A percentile compares a stretch with the other conserved stretches of the same genome.
Evolutionary conservation across 2,888 invertebrate genomes (phyloP).

Genomic region (Eupithecia tripunctaria): DNA sequence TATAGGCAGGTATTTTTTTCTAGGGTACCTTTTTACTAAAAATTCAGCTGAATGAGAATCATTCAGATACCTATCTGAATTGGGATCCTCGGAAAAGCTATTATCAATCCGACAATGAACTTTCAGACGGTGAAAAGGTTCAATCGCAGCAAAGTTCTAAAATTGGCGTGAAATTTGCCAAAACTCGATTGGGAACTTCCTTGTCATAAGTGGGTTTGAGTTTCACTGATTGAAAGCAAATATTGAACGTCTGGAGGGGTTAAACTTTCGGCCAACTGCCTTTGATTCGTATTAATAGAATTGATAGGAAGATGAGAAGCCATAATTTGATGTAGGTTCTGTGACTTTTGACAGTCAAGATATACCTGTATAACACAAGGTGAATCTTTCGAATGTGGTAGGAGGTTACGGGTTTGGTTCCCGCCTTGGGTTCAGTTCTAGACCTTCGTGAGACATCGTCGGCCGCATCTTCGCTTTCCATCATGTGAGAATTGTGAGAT

Average conservation of each 20-base stretch:
- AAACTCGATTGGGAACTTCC: constrained; percentile 27
- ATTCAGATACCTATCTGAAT: background rate
- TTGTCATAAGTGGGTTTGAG: constrained; percentile 19
- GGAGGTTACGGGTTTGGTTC: no score
- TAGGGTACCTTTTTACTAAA: background rate
- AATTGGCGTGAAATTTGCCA: constrained; percentile 16
- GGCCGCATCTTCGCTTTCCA: no score
- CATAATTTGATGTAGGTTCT: background rate
- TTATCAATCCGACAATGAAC: background rate
- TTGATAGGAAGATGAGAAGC: background rate
- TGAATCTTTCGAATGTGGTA: no score
- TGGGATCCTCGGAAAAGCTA: background rate
- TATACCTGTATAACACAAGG: no score
- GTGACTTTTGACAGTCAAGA: background rate
- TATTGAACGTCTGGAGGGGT: constrained; percentile 22
- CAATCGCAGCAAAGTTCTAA: constrained; percentile 2
- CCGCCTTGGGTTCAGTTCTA: no score
- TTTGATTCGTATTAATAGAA: constrained; percentile 1
- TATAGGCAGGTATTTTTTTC: no score
- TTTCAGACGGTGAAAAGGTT: constrained; percentile 3
- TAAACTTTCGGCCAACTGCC: background rate
- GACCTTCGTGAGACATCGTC: no score
- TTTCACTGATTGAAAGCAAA: constrained; percentile 40
- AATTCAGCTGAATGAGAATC: background rate
- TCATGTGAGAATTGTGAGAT: no score